These are phyloP conservation scores for Thymelicus sylvestris DNA, from an alignment of 2,888 invertebrate genomes.

Conservation along the genomic window DNA sequence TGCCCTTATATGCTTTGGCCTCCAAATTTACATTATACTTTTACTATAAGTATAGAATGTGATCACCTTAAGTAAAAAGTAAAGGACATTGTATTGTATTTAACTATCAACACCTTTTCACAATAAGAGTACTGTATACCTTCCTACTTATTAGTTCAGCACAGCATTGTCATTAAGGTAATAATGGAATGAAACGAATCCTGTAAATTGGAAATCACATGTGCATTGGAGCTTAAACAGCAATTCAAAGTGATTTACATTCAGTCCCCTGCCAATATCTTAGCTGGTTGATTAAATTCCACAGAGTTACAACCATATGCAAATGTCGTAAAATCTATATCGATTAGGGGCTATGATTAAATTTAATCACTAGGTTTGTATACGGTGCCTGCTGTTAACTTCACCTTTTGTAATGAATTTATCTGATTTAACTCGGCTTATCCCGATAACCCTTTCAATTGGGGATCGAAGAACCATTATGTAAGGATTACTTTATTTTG, in stretches of 20 bases:
- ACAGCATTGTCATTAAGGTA: background rate
- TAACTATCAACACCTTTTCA: too few relatives aligned
- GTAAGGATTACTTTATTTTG: constrained; percentile 15
- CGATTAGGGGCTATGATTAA: constrained; percentile 74
- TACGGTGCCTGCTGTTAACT: constrained; percentile 17
- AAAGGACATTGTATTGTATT: too few relatives aligned
- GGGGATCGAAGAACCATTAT: constrained; percentile 22
- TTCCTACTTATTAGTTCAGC: too few relatives aligned
- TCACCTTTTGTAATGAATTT: constrained; percentile 33
- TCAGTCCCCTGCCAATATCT: constrained; percentile 68
- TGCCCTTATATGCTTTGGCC: too few relatives aligned
- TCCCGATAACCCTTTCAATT: constrained; percentile 30
- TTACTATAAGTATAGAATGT: too few relatives aligned
- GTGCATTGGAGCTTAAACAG: constrained; percentile 24
- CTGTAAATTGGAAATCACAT: constrained; percentile 25
- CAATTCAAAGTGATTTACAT: constrained; percentile 60
- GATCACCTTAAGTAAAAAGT: too few relatives aligned
- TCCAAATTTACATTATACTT: too few relatives aligned
- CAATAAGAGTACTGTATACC: too few relatives aligned
- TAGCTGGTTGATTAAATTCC: constrained; percentile 78
- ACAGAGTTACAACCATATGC: constrained; percentile 58
- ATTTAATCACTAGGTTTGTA: constrained; percentile 53
- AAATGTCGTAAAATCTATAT: constrained; percentile 70
- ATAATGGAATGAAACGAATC: background rate
- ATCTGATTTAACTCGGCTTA: constrained; percentile 33